Conservation (phyloP, 30 jellyfish, hydroid and myxozoan genomes). For the Aurelia sp. region DNA sequence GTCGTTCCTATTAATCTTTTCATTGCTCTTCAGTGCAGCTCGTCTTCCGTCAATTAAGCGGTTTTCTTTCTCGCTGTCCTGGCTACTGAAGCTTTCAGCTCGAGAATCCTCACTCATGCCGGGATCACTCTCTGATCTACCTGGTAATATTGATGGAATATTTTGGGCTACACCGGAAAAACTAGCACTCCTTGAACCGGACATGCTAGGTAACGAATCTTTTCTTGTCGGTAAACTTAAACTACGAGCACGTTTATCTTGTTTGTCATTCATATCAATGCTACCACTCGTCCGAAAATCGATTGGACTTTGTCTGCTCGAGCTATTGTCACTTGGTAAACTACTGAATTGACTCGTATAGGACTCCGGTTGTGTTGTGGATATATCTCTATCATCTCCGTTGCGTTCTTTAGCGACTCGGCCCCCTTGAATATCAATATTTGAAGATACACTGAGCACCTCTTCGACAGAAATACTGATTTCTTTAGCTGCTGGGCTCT, state of each 20-base stretch:
- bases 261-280: slow-evolving; percentile 31
- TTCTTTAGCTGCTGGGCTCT: slow-evolving; percentile 2
- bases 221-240: slow-evolving; percentile 70
- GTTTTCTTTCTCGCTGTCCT: slow-evolving; percentile 64
- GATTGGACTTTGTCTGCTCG: slow-evolving; percentile 61
- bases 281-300: slow-evolving; percentile 36
- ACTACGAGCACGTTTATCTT: slow-evolving; percentile 85
- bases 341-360: slow-evolving; percentile 63
- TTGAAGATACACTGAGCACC: slow-evolving; percentile 25
- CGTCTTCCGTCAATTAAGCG: background rate
- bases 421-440: slow-evolving; percentile 42
- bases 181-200: slow-evolving; percentile 91
- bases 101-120: slow-evolving; percentile 76
- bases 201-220: slow-evolving; percentile 18
- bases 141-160: slow-evolving; percentile 4
- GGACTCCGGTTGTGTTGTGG: slow-evolving; percentile 62
- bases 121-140: slow-evolving; percentile 91
- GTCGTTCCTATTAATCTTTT: slow-evolving; percentile 4
- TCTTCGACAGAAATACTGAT: slow-evolving; percentile 20
- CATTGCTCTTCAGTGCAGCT: slow-evolving; percentile 1
- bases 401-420: slow-evolving; percentile 15
- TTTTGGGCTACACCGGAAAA: slow-evolving; percentile 82
- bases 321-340: slow-evolving; percentile 70
- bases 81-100: slow-evolving; percentile 79
- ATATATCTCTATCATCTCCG: slow-evolving; percentile 17